Percentiles rank a stretch among this genome's conserved stretches.
Conservation (phyloP, 2,888 invertebrate species). For the Heliconius ethilla region DNA sequence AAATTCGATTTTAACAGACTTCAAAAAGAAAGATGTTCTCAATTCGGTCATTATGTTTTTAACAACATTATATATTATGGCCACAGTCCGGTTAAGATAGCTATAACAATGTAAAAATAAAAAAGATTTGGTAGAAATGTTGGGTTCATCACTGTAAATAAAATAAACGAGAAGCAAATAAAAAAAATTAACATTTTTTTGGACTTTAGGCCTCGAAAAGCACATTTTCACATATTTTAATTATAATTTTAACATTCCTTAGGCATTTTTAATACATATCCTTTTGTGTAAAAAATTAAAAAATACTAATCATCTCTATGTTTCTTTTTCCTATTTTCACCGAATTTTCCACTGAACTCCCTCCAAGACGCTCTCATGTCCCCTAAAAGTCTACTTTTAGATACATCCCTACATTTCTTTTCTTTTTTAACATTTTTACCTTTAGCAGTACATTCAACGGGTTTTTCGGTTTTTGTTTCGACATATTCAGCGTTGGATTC, state of each 20-base stretch:
- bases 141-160: neutral
- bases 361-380: constrained; percentile 63
- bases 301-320: constrained; percentile 52
- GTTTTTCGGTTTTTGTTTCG: constrained; percentile 15
- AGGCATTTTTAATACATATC: neutral
- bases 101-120: neutral
- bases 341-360: constrained; percentile 61
- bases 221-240: too few species aligned
- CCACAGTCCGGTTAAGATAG: neutral
- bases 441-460: constrained; percentile 26
- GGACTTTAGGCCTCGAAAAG: neutral
- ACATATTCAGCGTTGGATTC: constrained; percentile 14
- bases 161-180: neutral
- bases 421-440: constrained; percentile 35
- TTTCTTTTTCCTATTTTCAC: constrained; percentile 56
- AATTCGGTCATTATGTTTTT: neutral
- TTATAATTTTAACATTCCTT: too few species aligned
- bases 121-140: neutral
- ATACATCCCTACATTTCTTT: constrained; percentile 39
- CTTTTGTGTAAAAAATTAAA: neutral
- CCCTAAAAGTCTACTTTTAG: constrained; percentile 52
- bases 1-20: neutral
- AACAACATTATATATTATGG: neutral
- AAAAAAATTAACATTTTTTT: neutral
- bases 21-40: neutral